Conservation (phyloP, 2,888 invertebrate genomes). For the Achlya flavicornis region DNA sequence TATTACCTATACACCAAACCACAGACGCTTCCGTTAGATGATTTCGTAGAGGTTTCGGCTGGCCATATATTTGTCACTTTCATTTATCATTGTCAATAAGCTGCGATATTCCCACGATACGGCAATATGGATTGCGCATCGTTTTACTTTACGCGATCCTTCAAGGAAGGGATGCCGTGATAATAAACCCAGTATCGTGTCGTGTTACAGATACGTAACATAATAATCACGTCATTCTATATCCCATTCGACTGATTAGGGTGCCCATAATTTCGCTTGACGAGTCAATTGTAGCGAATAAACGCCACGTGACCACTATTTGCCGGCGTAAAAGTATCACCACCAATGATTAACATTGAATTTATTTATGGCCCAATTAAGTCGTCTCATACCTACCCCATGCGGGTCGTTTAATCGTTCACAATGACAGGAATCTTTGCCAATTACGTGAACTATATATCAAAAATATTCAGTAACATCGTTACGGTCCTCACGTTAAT, state of each 20-base stretch:
- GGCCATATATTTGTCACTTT: slow-evolving; percentile 50
- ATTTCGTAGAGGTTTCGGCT: slow-evolving; percentile 32
- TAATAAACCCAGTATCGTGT: slow-evolving; percentile 48
- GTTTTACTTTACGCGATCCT: slow-evolving; percentile 45
- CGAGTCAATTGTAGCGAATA: slow-evolving; percentile 75
- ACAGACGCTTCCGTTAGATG: slow-evolving; percentile 19
- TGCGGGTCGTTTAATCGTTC: slow-evolving; percentile 62
- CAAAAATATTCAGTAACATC: slow-evolving; percentile 21
- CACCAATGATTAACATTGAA: slow-evolving; percentile 62
- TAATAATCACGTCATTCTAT: slow-evolving; percentile 76
- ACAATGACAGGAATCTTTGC: slow-evolving; percentile 35
- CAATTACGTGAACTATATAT: slow-evolving; percentile 23
- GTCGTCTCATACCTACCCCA: slow-evolving; percentile 63
- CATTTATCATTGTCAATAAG: slow-evolving; percentile 56
- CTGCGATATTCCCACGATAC: slow-evolving; percentile 52
- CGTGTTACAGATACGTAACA: slow-evolving; percentile 61
- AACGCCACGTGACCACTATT: slow-evolving; percentile 79
- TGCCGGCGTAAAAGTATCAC: slow-evolving; percentile 69
- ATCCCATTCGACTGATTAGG: slow-evolving; percentile 61
- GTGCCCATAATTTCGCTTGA: slow-evolving; percentile 58
- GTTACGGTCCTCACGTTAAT: slow-evolving; percentile 36
- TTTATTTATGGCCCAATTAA: slow-evolving; percentile 78
- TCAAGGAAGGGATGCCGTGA: slow-evolving; percentile 40
- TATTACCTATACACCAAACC: slow-evolving; percentile 15
- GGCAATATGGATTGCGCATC: slow-evolving; percentile 49